phyloP scores from a whole-genome alignment of 2,113 vertebrate species.

The Calyptommatus sinebrachiatus region DNA sequence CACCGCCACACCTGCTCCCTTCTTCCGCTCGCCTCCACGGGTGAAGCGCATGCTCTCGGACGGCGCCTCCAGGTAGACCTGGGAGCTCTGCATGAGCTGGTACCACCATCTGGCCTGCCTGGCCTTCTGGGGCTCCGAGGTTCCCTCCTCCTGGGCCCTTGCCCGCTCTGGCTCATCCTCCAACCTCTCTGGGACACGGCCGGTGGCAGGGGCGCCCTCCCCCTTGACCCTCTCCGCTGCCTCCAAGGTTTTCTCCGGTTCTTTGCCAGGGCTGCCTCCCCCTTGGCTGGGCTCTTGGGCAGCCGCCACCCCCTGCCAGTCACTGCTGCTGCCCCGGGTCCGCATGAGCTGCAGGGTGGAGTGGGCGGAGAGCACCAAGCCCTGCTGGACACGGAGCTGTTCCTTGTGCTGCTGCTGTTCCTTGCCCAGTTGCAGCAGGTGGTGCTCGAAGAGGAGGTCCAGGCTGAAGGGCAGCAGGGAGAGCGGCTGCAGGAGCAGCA shows the following conservation, averaged over 20 bases:
- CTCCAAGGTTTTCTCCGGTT: constrained; percentile 34
- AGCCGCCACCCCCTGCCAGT: fast-evolving
- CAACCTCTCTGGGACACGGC: constrained; percentile 52
- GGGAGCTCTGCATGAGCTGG: constrained; percentile 98
- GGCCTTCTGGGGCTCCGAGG: constrained; percentile 63
- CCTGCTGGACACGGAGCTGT: constrained; percentile 85
- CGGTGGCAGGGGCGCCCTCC: constrained; percentile 17
- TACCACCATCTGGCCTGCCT: constrained; percentile 95
- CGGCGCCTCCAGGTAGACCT: constrained; percentile 89
- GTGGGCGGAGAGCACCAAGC: constrained; percentile 79
- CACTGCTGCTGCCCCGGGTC: constrained; percentile 59
- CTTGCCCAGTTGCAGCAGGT: constrained; percentile 83
- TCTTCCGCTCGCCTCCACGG: constrained; percentile 76
- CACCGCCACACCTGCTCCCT: not conserved
- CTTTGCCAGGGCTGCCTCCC: constrained; percentile 3
- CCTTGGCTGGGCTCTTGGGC: not conserved
- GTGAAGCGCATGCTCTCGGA: constrained; percentile 81
- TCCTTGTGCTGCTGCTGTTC: constrained; percentile 90
- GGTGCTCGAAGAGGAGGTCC: constrained; percentile 90
- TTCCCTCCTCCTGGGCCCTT: constrained; percentile 36
- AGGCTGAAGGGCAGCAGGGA: constrained; percentile 93
- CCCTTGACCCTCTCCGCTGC: not conserved
- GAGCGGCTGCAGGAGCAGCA: constrained; percentile 92
- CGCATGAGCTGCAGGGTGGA: constrained; percentile 94
- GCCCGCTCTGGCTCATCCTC: constrained; percentile 56